Conservation (phyloP, 1,140 invertebrate genomes). For the Heterodera schachtii region DNA sequence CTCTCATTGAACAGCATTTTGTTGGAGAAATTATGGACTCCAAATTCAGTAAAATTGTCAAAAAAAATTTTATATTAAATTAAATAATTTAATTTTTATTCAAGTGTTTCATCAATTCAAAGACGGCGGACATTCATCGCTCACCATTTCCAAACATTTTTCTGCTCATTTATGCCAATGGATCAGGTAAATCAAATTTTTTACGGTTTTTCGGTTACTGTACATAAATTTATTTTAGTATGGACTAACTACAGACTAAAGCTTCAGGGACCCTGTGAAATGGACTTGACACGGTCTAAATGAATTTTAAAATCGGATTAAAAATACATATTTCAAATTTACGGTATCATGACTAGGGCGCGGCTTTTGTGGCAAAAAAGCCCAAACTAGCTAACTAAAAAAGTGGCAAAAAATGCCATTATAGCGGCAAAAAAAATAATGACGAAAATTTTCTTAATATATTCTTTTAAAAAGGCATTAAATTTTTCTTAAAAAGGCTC, state of each 20-base stretch:
- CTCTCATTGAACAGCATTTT: slow-evolving; percentile 61
- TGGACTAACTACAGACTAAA: slow-evolving; percentile 65
- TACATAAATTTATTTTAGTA: slow-evolving; percentile 46
- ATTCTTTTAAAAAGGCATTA: too few relatives aligned
- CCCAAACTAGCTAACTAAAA: too few relatives aligned
- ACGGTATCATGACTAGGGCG: too few relatives aligned
- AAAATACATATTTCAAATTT: too few relatives aligned
- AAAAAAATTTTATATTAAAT: too few relatives aligned
- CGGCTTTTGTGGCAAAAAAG: too few relatives aligned
- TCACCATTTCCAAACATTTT: slow-evolving; percentile 64
- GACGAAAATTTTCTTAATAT: too few relatives aligned
- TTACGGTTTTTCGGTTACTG: too few relatives aligned
- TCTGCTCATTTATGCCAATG: slow-evolving; percentile 64
- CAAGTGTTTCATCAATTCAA: slow-evolving; percentile 64
- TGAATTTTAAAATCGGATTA: too few relatives aligned
- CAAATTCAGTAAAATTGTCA: slow-evolving; percentile 26
- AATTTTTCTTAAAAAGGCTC: too few relatives aligned
- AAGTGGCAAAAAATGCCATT: too few relatives aligned
- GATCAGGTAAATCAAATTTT: slow-evolving; percentile 53
- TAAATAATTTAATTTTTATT: background rate
- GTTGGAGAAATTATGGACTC: slow-evolving; percentile 62
- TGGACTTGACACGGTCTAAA: slow-evolving; percentile 45
- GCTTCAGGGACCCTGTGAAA: slow-evolving; percentile 60
- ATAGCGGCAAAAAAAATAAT: too few relatives aligned
- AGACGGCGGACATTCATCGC: slow-evolving; percentile 64